Conservation (phyloP, 37 sponge, comb jelly and placozoan species). For the Ephydatia muelleri region DNA sequence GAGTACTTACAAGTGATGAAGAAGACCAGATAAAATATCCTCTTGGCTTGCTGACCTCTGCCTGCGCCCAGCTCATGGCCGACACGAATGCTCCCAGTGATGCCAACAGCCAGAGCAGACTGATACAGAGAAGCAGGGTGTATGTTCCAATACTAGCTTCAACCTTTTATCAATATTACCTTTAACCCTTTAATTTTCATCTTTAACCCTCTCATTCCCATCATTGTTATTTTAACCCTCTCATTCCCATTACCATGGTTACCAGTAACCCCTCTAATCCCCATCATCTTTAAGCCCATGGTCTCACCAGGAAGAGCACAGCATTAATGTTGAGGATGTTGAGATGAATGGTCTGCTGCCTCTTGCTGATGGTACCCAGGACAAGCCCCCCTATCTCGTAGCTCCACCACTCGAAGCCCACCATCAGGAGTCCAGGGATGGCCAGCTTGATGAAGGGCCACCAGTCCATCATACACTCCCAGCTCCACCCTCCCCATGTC, state of each 20-base stretch:
- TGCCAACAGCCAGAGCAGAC: constrained; percentile 24
- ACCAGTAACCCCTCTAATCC: too few species aligned
- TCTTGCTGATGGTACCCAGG: constrained; percentile 36
- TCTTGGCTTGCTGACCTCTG: constrained; percentile 31
- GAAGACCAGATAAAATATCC: constrained; percentile 15
- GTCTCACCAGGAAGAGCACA: constrained; percentile 17
- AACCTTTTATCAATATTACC: neutral
- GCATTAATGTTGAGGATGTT: neutral
- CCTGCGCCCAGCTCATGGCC: constrained; percentile 76
- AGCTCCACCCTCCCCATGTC: constrained; percentile 75
- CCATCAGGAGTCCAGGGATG: constrained; percentile 54
- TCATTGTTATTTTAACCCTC: neutral
- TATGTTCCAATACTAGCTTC: too few species aligned
- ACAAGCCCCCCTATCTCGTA: constrained; percentile 52
- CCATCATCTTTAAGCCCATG: too few species aligned
- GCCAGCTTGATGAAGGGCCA: constrained; percentile 39
- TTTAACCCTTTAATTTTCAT: neutral
- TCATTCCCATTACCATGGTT: too few species aligned
- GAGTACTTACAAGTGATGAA: neutral
- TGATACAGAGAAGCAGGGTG: too few species aligned
- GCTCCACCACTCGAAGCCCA: constrained; percentile 41
- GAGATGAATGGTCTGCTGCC: constrained; percentile 20
- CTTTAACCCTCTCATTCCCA: neutral
- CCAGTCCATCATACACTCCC: constrained; percentile 60
- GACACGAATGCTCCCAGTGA: constrained; percentile 49